These are phyloP conservation scores for Tetrao urogallus DNA, from an alignment of 2,113 vertebrate species.

Conservation along the genomic window DNA sequence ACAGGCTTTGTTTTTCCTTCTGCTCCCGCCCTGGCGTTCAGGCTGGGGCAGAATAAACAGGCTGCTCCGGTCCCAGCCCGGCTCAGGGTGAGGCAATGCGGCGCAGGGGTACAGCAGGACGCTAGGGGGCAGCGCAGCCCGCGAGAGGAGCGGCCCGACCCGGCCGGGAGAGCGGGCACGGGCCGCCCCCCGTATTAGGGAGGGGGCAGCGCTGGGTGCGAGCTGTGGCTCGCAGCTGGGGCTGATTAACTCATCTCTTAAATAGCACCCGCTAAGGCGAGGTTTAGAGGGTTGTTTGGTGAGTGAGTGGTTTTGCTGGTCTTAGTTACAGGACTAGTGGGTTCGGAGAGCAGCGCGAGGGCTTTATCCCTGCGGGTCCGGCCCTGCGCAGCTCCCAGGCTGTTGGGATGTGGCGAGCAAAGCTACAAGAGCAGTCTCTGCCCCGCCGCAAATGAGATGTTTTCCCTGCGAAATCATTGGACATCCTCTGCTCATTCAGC, in stretches of 20 bases:
- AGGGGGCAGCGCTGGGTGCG: not conserved
- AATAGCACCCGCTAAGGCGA: not conserved
- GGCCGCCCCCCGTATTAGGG: not conserved
- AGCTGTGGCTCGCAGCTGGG: not conserved
- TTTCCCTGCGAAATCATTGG: not conserved
- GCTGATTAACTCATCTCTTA: too few species aligned
- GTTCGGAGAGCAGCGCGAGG: rapidly evolving
- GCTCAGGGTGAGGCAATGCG: not conserved
- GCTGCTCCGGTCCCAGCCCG: not conserved
- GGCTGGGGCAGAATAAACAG: not conserved
- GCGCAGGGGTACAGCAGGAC: not conserved
- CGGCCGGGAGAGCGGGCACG: not conserved
- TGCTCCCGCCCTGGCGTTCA: not conserved
- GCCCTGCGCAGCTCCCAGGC: too few species aligned
- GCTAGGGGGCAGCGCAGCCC: slow-evolving; percentile 68
- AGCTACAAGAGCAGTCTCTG: not conserved
- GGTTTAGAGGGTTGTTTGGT: not conserved
- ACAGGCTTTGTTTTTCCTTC: not conserved
- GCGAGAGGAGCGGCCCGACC: not conserved
- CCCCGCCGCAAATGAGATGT: not conserved
- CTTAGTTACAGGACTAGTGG: rapidly evolving
- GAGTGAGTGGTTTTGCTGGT: rapidly evolving
- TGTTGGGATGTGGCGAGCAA: not conserved
- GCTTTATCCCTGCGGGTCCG: not conserved
- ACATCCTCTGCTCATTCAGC: not conserved